A percentile compares a stretch with the other conserved stretches of the same genome.
These are phyloP conservation scores for Equus quagga DNA, from an alignment of 2,113 vertebrate species.

Conservation along the genomic window DNA sequence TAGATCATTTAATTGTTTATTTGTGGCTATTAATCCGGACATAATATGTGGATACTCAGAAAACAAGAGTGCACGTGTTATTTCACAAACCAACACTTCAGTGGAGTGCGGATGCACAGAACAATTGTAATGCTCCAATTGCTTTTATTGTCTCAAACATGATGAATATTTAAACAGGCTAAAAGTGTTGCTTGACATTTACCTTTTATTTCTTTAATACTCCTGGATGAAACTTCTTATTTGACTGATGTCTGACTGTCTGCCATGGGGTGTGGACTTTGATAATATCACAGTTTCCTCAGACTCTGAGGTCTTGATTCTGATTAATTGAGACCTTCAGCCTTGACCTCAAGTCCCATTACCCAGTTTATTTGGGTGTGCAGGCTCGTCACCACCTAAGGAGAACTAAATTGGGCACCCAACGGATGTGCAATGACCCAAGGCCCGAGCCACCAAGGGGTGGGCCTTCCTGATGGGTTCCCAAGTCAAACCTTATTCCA, in stretches of 20 bases:
- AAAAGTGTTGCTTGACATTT: not conserved
- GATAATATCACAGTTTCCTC: not conserved
- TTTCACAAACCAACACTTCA: not conserved
- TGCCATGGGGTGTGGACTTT: not conserved
- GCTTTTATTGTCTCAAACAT: not conserved
- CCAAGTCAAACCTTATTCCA: no score
- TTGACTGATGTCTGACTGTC: not conserved
- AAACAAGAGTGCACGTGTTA: rapidly evolving
- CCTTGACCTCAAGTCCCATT: not conserved
- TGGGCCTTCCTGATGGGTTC: not conserved
- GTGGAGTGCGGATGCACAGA: not conserved
- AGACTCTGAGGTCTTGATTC: not conserved
- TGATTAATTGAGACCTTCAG: not conserved
- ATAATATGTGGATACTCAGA: not conserved
- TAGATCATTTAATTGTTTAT: not conserved
- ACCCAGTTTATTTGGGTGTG: not conserved
- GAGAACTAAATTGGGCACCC: not conserved
- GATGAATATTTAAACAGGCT: not conserved
- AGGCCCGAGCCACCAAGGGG: rapidly evolving
- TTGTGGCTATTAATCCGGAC: not conserved
- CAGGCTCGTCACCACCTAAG: not conserved
- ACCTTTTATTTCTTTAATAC: not conserved
- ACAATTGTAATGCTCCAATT: not conserved
- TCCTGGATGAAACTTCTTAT: not conserved
- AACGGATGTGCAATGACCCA: not conserved